Evolutionary conservation across 1,140 invertebrate genomes (phyloP), one percentile per base, ranked within the genome.

Genomic region (Musca vetustissima): DNA sequence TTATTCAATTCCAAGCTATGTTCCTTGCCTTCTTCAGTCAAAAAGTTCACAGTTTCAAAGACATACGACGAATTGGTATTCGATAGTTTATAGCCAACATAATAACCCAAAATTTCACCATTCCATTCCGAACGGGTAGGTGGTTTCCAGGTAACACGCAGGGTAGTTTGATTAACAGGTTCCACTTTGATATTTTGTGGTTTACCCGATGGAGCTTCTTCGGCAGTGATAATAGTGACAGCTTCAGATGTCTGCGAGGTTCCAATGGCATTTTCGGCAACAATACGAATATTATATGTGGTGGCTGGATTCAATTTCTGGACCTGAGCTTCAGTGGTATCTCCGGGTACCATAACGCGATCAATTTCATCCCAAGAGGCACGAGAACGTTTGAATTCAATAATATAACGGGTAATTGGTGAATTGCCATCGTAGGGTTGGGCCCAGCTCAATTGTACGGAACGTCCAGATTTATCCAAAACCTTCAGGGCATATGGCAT

Each of bases 401-500:
- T 94, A 53, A 93, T 88, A 82, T 97, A 98, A 78, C 91, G 89
- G 72, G 91, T 93, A 70, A 98, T 93, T 0, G 92, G 91, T n/a
- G 93, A 95, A 83, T 98, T 98, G 71, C 97, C 97, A 80, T 97
- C 92, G 82, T 96, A 98, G 15, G 96, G 95, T 65, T 93, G 91
- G 24, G 91, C 91, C 96, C 97, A 98, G 15, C 92, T 92, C 2
- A 98, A 84, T 77, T 95, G 93, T 53, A 97, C 93, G 8, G 91
- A 92, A 70, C 94, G 88, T 72, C 95, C 95, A 67, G 92, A 94
- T 84, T 96, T 94, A 80, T 97, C 93, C 48, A 96, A 84, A 21
- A 98, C 93, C 83, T 95, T 96, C 17, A 97, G 83, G 73, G 93
- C 92, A 77, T 92, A 92, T 0, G 96, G 95, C 64, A 94, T 90